Percentiles rank a stretch among this genome's conserved stretches.
Evolutionary conservation across 2,797 vertebrate species (phyloP).

Genomic region (Pogoniulus pusillus): DNA sequence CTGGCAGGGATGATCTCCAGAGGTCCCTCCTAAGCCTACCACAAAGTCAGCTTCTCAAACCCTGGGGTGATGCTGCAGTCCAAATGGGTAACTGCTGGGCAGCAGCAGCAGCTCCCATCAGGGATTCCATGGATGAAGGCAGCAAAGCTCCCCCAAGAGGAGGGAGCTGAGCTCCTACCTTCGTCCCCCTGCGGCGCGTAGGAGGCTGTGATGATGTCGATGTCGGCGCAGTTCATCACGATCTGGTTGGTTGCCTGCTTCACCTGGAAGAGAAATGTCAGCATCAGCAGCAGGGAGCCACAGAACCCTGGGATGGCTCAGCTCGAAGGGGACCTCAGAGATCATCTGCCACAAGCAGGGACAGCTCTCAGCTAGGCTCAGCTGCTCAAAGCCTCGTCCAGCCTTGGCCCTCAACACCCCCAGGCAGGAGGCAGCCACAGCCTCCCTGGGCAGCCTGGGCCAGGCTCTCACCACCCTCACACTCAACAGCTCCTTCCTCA

Average conservation of each 20-base stretch:
- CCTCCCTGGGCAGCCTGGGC: too few relatives aligned
- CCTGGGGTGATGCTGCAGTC: background rate
- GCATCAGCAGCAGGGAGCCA: background rate
- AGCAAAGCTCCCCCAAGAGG: background rate
- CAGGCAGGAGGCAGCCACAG: too few relatives aligned
- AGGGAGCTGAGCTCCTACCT: constrained; percentile 77
- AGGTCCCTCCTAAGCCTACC: background rate
- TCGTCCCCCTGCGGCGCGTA: constrained; percentile 92
- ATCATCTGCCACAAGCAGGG: too few relatives aligned
- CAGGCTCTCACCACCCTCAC: too few relatives aligned
- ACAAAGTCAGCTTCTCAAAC: background rate
- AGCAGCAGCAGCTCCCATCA: background rate
- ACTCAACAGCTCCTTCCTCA: too few relatives aligned
- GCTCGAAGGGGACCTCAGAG: too few relatives aligned
- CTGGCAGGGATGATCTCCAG: too few relatives aligned
- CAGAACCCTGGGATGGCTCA: background rate
- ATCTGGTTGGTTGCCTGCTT: constrained; percentile 96
- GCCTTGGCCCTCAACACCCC: too few relatives aligned
- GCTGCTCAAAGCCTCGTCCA: too few relatives aligned
- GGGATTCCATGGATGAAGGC: background rate
- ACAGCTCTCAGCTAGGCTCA: too few relatives aligned
- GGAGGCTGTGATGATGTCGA: constrained; percentile 98
- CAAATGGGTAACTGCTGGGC: background rate
- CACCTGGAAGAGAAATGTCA: constrained; percentile 82
- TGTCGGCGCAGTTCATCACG: constrained; percentile 99